phyloP scores from a whole-genome alignment of 53 echinoderm and acorn worm genomes.

The Echinarachnius parma region DNA sequence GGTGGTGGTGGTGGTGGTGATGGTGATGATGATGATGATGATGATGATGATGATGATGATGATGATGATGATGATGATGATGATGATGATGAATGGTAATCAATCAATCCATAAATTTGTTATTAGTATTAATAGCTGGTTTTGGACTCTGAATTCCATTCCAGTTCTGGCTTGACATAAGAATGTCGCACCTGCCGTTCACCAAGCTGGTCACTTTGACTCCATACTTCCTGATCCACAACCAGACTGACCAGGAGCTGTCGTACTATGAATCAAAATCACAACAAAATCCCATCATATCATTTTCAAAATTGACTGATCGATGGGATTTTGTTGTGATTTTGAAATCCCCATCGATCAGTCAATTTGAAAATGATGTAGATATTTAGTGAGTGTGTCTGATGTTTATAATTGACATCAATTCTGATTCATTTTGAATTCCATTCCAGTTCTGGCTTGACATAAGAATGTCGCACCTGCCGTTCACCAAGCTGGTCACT shows the following conservation, averaged over 20 bases:
- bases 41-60: conserved; percentile 11
- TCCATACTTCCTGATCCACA: conserved; percentile 90
- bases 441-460: conserved; percentile 86
- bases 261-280: too few relatives aligned
- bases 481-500: conserved; percentile 97
- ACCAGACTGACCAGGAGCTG: conserved; percentile 71
- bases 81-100: conserved; percentile 11
- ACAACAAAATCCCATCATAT: too few relatives aligned
- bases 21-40: conserved; percentile 18
- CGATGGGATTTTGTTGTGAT: too few relatives aligned
- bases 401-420: not conserved
- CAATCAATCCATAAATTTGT: too few relatives aligned
- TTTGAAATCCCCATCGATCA: too few relatives aligned
- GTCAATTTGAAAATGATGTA: too few relatives aligned
- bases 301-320: too few relatives aligned
- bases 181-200: conserved; percentile 78
- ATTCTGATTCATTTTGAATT: not conserved
- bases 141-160: not conserved
- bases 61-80: not conserved
- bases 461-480: conserved; percentile 80
- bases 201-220: conserved; percentile 98
- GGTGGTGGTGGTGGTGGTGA: not conserved
- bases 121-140: too few relatives aligned
- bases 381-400: too few relatives aligned
- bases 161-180: conserved; percentile 97